Evolutionary conservation across 2,888 invertebrate species (phyloP).

Genomic region (Drosophila planitibia): DNA sequence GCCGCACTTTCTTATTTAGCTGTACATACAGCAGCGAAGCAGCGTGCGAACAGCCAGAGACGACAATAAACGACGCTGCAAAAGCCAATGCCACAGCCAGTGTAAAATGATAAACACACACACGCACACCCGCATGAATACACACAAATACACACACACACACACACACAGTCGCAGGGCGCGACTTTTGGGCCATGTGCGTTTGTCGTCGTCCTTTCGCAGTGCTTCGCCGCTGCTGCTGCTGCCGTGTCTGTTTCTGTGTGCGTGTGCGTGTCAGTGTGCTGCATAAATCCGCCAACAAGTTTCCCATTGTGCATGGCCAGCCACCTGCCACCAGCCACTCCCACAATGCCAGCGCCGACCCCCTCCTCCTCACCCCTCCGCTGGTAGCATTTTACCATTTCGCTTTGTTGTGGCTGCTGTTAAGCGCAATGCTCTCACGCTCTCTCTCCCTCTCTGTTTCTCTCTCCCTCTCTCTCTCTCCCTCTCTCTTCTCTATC

Average conservation of each 20-base stretch:
- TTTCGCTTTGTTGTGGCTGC: constrained; percentile 62
- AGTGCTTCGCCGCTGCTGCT: constrained; percentile 11
- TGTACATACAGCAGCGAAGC: constrained; percentile 64
- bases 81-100: constrained; percentile 49
- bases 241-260: not conserved
- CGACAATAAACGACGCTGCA: constrained; percentile 67
- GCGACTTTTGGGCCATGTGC: constrained; percentile 66
- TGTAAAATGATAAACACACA: constrained; percentile 56
- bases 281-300: constrained; percentile 80
- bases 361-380: constrained; percentile 4
- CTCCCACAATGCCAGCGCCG: constrained; percentile 24
- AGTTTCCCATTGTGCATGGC: constrained; percentile 80
- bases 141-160: constrained; percentile 13
- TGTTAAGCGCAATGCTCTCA: constrained; percentile 35
- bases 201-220: constrained; percentile 60
- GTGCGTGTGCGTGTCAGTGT: constrained; percentile 39
- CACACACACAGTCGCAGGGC: constrained; percentile 20
- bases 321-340: constrained; percentile 38
- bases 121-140: constrained; percentile 24
- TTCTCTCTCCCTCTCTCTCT: not conserved
- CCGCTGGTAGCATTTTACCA: constrained; percentile 52
- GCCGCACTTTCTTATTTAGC: constrained; percentile 42
- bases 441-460: constrained; percentile 17
- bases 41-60: constrained; percentile 65
- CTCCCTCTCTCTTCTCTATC: not conserved